Conservation (phyloP, 2,888 invertebrate genomes). For the Ditylenchus weischeri region DNA sequence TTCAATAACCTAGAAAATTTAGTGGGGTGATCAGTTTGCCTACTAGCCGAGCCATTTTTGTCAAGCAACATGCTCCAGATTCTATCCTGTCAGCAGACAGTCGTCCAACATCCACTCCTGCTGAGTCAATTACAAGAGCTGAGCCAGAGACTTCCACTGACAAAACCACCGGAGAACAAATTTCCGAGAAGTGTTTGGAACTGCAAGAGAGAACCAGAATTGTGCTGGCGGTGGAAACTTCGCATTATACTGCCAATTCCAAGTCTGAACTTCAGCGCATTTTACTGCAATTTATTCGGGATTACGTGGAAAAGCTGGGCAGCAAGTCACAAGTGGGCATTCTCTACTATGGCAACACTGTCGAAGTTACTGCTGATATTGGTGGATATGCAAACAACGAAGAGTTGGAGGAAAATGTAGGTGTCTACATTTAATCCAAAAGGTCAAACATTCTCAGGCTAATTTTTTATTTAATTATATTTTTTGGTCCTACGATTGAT, state of each 20-base stretch:
- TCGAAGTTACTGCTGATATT: constrained; percentile 47
- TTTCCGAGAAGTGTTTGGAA: constrained; percentile 12
- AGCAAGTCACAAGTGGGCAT: constrained; percentile 36
- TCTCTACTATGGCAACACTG: constrained; percentile 48
- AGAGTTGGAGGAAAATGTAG: constrained; percentile 38
- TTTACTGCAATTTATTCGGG: constrained; percentile 19
- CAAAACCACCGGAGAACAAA: background rate
- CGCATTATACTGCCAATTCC: constrained; percentile 4
- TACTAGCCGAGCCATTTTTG: background rate
- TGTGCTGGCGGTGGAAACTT: constrained; percentile 22
- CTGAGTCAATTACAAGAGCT: background rate
- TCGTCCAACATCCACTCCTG: background rate
- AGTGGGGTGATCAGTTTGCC: constrained; percentile 2
- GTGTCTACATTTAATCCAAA: too few relatives aligned
- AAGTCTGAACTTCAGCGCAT: constrained; percentile 15
- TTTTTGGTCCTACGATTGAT: too few relatives aligned
- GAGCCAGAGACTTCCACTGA: background rate
- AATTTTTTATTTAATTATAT: too few relatives aligned
- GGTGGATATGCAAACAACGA: constrained; percentile 39
- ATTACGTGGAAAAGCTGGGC: constrained; percentile 17
- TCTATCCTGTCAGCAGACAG: background rate
- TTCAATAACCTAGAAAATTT: too few relatives aligned
- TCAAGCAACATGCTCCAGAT: constrained; percentile 7
- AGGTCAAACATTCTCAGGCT: too few relatives aligned
- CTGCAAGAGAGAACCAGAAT: constrained; percentile 18